These are phyloP conservation scores for Pterocles orientalis DNA, from an alignment of 2,113 vertebrate genomes.

Conservation along the genomic window DNA sequence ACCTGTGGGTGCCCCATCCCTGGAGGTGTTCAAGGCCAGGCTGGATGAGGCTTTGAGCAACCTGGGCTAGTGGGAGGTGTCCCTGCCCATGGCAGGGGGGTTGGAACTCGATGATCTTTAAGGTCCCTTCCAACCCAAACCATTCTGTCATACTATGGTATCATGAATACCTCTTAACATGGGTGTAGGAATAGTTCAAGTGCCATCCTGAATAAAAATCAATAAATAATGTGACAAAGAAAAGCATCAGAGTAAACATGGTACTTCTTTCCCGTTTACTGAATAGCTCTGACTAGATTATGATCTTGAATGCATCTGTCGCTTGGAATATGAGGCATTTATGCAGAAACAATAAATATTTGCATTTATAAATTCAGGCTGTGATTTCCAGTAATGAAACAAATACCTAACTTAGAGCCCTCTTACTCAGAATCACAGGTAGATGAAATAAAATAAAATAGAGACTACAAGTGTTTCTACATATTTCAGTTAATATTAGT, in stretches of 20 bases:
- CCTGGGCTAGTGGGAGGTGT: too few relatives aligned
- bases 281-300: not conserved
- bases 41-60: too few relatives aligned
- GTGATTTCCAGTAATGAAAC: not conserved
- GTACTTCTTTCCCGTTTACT: not conserved
- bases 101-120: too few relatives aligned
- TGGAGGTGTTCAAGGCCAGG: too few relatives aligned
- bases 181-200: not conserved
- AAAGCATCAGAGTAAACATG: not conserved
- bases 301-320: not conserved
- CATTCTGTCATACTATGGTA: too few relatives aligned
- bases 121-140: too few relatives aligned
- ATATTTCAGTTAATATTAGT: not conserved
- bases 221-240: not conserved
- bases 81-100: too few relatives aligned
- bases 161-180: not conserved
- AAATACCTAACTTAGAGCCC: not conserved
- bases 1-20: too few relatives aligned
- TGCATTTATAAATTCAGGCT: not conserved
- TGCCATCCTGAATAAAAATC: not conserved
- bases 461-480: rapidly evolving
- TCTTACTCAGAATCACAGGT: not conserved
- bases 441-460: not conserved
- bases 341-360: not conserved
- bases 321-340: not conserved